phyloP scores from a whole-genome alignment of 2,888 invertebrate genomes.

The Andrena chrysosceles region DNA sequence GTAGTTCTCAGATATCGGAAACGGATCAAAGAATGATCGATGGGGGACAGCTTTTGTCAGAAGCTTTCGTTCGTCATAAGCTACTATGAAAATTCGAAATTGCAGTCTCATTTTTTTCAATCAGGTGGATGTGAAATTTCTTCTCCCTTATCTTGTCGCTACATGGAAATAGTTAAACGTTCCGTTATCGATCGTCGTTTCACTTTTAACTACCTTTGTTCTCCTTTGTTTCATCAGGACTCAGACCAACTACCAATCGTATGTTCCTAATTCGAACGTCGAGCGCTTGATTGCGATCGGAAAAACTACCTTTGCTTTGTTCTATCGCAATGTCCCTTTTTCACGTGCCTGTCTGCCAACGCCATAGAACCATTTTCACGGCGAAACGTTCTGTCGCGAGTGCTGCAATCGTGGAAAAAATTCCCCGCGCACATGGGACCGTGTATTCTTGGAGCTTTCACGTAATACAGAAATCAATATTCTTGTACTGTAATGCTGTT shows the following conservation, averaged over 20 bases:
- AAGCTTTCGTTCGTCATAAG: background rate
- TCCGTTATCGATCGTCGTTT: background rate
- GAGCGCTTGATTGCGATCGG: slow-evolving; percentile 43
- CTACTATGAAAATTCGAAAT: background rate
- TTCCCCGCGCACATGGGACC: background rate
- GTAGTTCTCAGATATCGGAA: background rate
- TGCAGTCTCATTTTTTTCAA: background rate
- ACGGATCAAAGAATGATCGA: background rate
- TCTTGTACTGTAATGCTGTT: background rate
- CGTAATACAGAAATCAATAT: background rate
- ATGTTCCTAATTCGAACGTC: slow-evolving; percentile 41
- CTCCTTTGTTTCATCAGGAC: slow-evolving; percentile 27
- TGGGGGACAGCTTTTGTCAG: background rate
- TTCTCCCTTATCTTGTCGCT: background rate
- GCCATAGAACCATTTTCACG: slow-evolving; percentile 16
- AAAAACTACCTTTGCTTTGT: slow-evolving; percentile 34
- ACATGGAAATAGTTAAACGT: background rate
- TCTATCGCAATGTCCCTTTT: slow-evolving; percentile 14
- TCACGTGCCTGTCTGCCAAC: slow-evolving; percentile 6
- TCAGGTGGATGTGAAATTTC: background rate
- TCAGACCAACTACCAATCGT: slow-evolving; percentile 33
- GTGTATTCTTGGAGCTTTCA: background rate
- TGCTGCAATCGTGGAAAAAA: slow-evolving; percentile 3
- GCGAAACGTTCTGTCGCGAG: slow-evolving; percentile 3
- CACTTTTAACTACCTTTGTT: slow-evolving; percentile 9